Conservation (phyloP, 2,113 vertebrate genomes). For the Oriolus oriolus region DNA sequence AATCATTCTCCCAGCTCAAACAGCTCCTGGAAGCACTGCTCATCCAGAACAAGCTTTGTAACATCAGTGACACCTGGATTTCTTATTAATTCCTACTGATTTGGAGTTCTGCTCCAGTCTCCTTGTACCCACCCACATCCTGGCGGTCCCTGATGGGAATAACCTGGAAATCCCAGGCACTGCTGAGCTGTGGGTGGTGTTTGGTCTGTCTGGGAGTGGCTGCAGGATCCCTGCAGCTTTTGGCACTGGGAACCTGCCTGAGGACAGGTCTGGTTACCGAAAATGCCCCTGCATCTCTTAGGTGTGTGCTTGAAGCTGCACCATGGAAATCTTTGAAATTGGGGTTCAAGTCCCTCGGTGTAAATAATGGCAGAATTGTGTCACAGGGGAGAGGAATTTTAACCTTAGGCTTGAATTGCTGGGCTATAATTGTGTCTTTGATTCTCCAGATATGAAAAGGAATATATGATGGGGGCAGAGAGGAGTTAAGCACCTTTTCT, state of each 20-base stretch:
- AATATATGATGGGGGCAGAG: background rate
- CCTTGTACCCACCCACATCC: background rate
- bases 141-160: background rate
- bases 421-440: background rate
- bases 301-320: background rate
- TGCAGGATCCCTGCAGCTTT: background rate
- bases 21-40: background rate
- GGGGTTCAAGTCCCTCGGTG: accelerated
- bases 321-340: background rate
- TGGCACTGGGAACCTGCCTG: background rate
- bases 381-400: background rate
- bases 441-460: background rate
- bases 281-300: background rate
- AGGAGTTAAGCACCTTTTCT: background rate
- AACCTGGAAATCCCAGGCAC: background rate
- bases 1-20: background rate
- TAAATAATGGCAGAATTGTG: background rate
- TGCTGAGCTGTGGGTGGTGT: background rate
- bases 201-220: background rate
- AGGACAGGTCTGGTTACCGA: background rate
- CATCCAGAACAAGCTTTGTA: background rate
- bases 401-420: background rate
- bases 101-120: background rate
- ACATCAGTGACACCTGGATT: background rate
- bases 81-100: background rate